phyloP scores from a whole-genome alignment of 2,113 vertebrate genomes.

The Sciurus niger region DNA sequence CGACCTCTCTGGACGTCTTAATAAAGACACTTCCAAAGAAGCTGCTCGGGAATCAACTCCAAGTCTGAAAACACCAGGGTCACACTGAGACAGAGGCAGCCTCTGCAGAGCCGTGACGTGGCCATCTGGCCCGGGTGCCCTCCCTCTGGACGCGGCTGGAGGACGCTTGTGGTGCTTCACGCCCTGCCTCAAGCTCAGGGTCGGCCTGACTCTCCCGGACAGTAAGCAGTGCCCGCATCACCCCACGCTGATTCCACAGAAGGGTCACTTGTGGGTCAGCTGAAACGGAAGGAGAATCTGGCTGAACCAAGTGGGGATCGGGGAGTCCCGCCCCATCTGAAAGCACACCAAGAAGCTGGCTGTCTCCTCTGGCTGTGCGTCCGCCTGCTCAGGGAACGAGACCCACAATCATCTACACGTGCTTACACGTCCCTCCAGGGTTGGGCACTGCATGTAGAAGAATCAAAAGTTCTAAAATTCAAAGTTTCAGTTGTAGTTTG shows the following conservation, averaged over 20 bases:
- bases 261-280: neutral
- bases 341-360: neutral
- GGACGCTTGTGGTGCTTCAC: no score
- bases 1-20: neutral
- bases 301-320: neutral
- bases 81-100: neutral
- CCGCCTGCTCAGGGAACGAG: neutral
- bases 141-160: neutral
- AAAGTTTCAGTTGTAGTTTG: neutral
- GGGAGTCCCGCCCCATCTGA: no score
- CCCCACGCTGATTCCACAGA: neutral
- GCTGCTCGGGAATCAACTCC: neutral
- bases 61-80: neutral
- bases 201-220: neutral
- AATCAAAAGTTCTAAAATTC: neutral
- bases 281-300: neutral
- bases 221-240: no score
- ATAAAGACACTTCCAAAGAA: neutral
- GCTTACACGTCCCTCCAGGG: neutral
- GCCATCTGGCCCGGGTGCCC: neutral
- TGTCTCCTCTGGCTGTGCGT: no score
- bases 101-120: neutral
- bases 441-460: neutral
- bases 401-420: neutral
- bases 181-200: neutral